These are phyloP conservation scores for Halisarca cf. caerulea DNA, from an alignment of 37 sponge, comb jelly and placozoan genomes.

Conservation along the genomic window DNA sequence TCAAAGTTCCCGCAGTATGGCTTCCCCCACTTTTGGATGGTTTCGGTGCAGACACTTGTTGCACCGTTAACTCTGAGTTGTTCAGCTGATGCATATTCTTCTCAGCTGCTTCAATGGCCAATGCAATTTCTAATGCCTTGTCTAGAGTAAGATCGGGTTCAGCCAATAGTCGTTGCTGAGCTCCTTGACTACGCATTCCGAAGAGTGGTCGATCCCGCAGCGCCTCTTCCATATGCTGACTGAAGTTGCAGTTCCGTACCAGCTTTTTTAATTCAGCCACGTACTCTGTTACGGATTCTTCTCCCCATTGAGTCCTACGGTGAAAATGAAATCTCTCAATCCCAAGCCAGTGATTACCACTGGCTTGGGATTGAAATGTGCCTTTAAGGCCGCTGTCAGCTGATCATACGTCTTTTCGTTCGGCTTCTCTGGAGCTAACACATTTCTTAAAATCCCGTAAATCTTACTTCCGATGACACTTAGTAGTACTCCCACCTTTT, in stretches of 20 bases:
- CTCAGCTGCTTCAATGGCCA: background rate
- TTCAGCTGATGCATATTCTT: conserved; percentile 4
- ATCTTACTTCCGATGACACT: conserved; percentile 1
- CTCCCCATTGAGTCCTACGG: background rate
- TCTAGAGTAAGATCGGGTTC: background rate
- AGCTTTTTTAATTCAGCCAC: conserved; percentile 19
- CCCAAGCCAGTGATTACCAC: background rate
- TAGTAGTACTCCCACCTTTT: background rate
- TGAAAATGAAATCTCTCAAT: conserved; percentile 18
- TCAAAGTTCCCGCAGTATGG: no score
- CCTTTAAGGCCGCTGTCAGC: background rate
- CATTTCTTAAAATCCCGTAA: conserved; percentile 1
- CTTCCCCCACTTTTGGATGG: no score
- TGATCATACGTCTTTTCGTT: background rate
- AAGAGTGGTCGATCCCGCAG: background rate
- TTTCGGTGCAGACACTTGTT: background rate
- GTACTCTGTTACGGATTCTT: background rate
- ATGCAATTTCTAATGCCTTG: conserved; percentile 5
- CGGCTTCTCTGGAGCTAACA: background rate
- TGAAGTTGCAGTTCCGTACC: background rate
- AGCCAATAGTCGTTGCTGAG: background rate
- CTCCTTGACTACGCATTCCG: conserved; percentile 6
- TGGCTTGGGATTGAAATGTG: conserved; percentile 2
- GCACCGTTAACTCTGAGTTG: background rate
- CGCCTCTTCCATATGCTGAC: background rate